These are phyloP conservation scores for Lordiphosa mommai DNA, from an alignment of 1,140 invertebrate genomes.

Conservation along the genomic window DNA sequence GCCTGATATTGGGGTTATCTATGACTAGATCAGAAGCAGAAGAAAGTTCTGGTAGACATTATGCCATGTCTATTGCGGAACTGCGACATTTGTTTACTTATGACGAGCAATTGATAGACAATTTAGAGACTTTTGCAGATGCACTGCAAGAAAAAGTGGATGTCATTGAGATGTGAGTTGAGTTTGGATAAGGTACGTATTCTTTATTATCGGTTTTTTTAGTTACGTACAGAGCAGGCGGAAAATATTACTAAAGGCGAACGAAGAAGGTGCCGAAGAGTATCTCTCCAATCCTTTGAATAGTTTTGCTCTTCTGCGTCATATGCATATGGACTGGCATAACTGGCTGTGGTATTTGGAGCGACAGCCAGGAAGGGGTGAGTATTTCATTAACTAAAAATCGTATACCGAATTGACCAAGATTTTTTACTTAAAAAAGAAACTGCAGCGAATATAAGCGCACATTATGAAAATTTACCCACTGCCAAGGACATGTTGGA, in stretches of 20 bases:
- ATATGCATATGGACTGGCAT: not conserved
- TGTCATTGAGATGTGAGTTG: not conserved
- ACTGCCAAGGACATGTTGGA: not conserved
- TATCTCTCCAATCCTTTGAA: not conserved
- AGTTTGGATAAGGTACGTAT: not conserved
- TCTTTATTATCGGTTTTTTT: too few species aligned
- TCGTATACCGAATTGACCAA: too few species aligned
- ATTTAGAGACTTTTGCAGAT: not conserved
- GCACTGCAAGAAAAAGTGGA: not conserved
- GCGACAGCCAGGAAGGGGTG: not conserved
- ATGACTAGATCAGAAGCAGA: not conserved
- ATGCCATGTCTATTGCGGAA: not conserved
- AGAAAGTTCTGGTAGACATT: not conserved
- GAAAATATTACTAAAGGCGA: not conserved
- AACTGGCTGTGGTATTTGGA: constrained; percentile 1
- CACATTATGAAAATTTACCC: not conserved
- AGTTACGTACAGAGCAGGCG: not conserved
- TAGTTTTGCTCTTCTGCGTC: not conserved
- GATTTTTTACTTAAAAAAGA: not conserved
- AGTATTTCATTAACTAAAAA: not conserved
- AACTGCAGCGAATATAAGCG: not conserved
- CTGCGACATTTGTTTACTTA: not conserved
- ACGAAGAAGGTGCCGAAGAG: not conserved
- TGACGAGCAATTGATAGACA: not conserved
- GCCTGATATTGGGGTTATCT: not conserved